Evolutionary conservation across 1,140 invertebrate genomes (phyloP).

Genomic region (Drosophila serrata): DNA sequence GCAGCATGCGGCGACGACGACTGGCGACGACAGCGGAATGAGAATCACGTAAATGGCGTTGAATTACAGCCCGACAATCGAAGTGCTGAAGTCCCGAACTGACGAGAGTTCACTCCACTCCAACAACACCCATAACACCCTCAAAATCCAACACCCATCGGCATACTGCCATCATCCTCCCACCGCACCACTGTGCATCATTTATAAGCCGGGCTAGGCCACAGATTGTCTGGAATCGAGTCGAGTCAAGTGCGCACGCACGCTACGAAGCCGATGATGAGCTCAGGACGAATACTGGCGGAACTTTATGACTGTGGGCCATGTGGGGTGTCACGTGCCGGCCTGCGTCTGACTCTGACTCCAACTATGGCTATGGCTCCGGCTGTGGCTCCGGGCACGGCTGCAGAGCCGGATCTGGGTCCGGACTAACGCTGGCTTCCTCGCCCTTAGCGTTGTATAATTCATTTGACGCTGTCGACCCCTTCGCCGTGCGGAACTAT

Average conservation of each 20-base stretch:
- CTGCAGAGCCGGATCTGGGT: conserved; percentile 20
- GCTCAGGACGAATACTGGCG: conserved; percentile 62
- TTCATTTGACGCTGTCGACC: conserved; percentile 62
- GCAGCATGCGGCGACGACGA: conserved; percentile 52
- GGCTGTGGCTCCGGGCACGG: conserved; percentile 12
- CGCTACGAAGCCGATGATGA: conserved; percentile 76
- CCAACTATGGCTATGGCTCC: neutral
- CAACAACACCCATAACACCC: conserved; percentile 14
- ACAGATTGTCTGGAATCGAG: conserved; percentile 74
- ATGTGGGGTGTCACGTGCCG: conserved; percentile 58
- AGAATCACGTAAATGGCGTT: conserved; percentile 78
- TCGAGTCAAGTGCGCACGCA: conserved; percentile 55
- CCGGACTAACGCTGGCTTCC: conserved; percentile 18
- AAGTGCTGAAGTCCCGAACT: conserved; percentile 82
- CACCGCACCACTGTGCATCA: conserved; percentile 66
- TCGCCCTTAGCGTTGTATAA: conserved; percentile 56
- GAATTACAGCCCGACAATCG: conserved; percentile 82
- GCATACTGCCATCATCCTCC: neutral
- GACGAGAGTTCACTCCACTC: conserved; percentile 71
- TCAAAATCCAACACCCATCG: neutral
- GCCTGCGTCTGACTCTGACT: conserved; percentile 11
- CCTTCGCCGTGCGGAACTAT: conserved; percentile 72
- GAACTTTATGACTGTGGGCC: conserved; percentile 66
- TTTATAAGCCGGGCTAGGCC: conserved; percentile 80
- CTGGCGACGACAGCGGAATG: conserved; percentile 44